Base-by-base conservation (phyloP, 1,140 invertebrate species). In the Euwallacea similis region DNA sequence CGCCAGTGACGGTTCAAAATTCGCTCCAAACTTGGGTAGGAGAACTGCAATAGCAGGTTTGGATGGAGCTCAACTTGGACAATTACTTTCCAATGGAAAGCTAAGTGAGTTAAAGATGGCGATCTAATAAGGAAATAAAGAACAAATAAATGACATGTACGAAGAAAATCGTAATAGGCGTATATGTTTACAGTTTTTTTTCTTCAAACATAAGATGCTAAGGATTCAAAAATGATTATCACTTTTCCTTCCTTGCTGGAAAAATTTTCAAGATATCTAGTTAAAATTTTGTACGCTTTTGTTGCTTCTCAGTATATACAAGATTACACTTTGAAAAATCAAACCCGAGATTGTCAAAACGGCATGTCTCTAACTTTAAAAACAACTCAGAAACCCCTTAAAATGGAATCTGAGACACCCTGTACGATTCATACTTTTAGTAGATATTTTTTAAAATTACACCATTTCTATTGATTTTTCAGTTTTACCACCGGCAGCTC, bases 31-130 rank as follows among this genome's bases (percentile, higher is more conserved):
- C 75, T 72, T 87, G 80, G 87, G 87, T 66, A 80, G 88, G 59
- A 10, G 88, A 46, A 81, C 82, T 3, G 87, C 83, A 0, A 87
- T 83, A 78, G 85, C 80, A 42, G 86, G 85, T 8, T 74, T 88
- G 3, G 85, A 85, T 74, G 82, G 83, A 0, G 83, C 85, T 72
- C 80, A 86, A 53, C 82, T 88, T 0, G 84, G 82, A 41, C 81
- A 84, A 47, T 77, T 86, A 16, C 71, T 86, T n/a, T 80, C 83
- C 0, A 86, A 86, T 74, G 84, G 84, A 2, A 84, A 85, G 41
- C 58, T 75, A n/a, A 50, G 63, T 62, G 68, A 71, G 65, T 63
- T 33, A 69, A 58, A 50, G 13, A 6, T 50, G 13, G 46, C 1
- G 46, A 10, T 13, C 13, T 50, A 50, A 50, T 2, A 50, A 50